Evolutionary conservation across 2,113 vertebrate species (phyloP).

Genomic region (Pluvianellus socialis): DNA sequence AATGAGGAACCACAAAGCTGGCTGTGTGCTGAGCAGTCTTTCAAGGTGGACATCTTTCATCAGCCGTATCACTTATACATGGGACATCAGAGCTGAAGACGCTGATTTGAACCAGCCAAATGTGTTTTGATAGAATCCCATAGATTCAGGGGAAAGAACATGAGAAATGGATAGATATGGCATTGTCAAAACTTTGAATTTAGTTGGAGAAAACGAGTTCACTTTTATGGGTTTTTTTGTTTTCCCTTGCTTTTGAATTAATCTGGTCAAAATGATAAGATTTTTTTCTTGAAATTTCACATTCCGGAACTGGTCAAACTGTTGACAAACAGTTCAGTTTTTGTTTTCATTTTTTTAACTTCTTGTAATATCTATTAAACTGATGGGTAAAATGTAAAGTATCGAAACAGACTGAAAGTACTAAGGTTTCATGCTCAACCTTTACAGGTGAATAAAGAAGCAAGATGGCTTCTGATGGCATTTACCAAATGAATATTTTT

Average conservation of each 20-base stretch:
- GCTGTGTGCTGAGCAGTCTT: neutral
- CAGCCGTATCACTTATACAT: accelerated
- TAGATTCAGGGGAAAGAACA: neutral
- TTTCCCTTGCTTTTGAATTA: neutral
- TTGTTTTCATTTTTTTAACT: neutral
- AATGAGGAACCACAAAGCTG: neutral
- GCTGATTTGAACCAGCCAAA: neutral
- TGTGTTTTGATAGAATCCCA: neutral
- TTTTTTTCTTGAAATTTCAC: neutral
- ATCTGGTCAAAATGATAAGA: neutral
- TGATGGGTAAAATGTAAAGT: neutral
- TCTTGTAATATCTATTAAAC: neutral
- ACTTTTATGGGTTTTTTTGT: neutral
- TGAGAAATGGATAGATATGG: neutral
- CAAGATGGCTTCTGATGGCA: neutral
- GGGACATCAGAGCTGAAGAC: neutral
- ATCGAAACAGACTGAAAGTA: neutral
- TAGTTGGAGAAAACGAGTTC: neutral
- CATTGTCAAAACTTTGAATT: neutral
- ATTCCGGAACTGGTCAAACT: neutral
- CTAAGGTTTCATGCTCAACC: neutral
- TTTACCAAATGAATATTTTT: neutral
- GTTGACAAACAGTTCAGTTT: neutral
- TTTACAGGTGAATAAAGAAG: neutral
- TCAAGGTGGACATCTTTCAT: neutral